Percentiles rank a stretch among this genome's conserved stretches.
These are phyloP conservation scores for Orthosia cruda DNA, from an alignment of 2,888 invertebrate species.

Conservation along the genomic window DNA sequence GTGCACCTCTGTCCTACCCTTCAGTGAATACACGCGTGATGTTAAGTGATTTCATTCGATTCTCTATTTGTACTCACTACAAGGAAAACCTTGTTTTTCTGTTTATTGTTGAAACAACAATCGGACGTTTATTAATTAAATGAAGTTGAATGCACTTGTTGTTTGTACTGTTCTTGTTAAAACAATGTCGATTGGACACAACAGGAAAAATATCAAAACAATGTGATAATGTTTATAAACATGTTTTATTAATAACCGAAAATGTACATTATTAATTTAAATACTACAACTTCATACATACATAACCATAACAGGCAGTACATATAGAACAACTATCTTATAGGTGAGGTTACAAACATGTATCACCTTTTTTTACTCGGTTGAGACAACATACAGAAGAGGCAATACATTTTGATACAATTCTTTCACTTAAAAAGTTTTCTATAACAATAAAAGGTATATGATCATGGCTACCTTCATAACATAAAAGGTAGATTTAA, in stretches of 20 bases:
- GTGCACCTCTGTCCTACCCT: too few species aligned
- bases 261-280: conserved; percentile 89
- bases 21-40: too few species aligned
- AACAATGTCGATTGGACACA: not conserved
- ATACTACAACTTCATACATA: conserved; percentile 87
- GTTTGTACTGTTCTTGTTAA: not conserved
- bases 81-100: not conserved
- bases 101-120: not conserved
- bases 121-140: not conserved
- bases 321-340: conserved; percentile 65
- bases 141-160: not conserved
- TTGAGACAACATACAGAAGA: conserved; percentile 36
- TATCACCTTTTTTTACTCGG: conserved; percentile 25
- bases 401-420: conserved; percentile 52
- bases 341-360: conserved; percentile 37
- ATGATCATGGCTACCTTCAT: not conserved
- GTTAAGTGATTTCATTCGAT: too few species aligned
- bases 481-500: conserved; percentile 5
- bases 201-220: conserved; percentile 23
- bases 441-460: conserved; percentile 29
- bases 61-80: not conserved
- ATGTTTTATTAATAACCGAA: conserved; percentile 89
- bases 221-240: conserved; percentile 83
- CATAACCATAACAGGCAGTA: conserved; percentile 82
- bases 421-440: conserved; percentile 28